Evolutionary conservation across 2,888 invertebrate genomes (phyloP).

Genomic region (Arctia plantaginis): DNA sequence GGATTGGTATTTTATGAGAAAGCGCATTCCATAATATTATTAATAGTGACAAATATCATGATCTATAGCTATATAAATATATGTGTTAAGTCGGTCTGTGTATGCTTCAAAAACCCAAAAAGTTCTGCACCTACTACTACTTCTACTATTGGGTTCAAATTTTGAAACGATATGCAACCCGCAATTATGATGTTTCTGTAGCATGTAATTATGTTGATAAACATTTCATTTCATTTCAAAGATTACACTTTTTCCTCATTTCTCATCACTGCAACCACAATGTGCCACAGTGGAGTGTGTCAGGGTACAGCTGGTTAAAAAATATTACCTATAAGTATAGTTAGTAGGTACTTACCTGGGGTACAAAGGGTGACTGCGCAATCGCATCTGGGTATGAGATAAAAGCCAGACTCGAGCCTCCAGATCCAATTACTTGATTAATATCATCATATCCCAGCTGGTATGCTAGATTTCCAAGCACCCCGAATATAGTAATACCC

Average conservation of each 20-base stretch:
- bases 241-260: too few species aligned
- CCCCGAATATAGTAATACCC: slow-evolving; percentile 93
- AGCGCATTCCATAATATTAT: neutral
- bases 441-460: slow-evolving; percentile 88
- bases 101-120: too few species aligned
- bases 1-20: neutral
- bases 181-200: too few species aligned
- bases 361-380: slow-evolving; percentile 90
- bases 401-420: slow-evolving; percentile 93
- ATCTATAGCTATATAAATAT: too few species aligned
- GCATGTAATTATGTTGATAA: too few species aligned
- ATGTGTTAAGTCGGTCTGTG: too few species aligned
- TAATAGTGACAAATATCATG: neutral
- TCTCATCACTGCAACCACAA: too few species aligned
- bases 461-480: slow-evolving; percentile 92
- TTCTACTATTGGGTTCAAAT: too few species aligned
- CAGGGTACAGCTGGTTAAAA: neutral
- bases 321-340: neutral
- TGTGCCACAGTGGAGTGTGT: too few species aligned
- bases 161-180: too few species aligned
- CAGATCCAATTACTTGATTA: slow-evolving; percentile 88
- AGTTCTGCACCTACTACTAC: too few species aligned
- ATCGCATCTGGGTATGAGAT: slow-evolving; percentile 95
- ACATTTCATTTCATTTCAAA: too few species aligned
- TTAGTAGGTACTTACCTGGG: slow-evolving; percentile 86